Evolutionary conservation across 2,797 vertebrate species (phyloP).

Genomic region (Esox masquinongy): DNA sequence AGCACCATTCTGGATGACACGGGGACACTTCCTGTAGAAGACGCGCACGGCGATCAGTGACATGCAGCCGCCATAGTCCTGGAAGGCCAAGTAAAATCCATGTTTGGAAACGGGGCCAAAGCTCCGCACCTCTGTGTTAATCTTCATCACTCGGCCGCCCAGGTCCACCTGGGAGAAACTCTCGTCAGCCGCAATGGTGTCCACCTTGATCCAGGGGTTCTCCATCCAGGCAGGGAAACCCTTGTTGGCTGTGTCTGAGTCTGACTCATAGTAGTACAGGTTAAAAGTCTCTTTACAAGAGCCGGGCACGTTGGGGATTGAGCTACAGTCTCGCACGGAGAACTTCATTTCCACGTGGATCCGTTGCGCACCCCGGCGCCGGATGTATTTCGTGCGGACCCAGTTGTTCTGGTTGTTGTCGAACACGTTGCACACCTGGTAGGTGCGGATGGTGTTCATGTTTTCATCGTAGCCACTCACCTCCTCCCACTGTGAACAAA

Average conservation of each 20-base stretch:
- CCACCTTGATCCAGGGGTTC: constrained; percentile 98
- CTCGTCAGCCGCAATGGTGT: constrained; percentile 96
- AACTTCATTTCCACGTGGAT: constrained; percentile 99
- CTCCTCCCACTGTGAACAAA: constrained; percentile 93
- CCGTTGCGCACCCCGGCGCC: constrained; percentile 89
- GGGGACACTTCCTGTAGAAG: constrained; percentile 96
- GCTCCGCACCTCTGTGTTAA: constrained; percentile 96
- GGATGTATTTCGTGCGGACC: constrained; percentile 96
- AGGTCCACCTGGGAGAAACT: constrained; percentile 98
- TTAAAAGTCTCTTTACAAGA: constrained; percentile 99
- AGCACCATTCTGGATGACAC: constrained; percentile 90
- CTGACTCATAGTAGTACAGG: constrained; percentile 94
- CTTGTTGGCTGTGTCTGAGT: constrained; percentile 88
- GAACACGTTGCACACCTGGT: constrained; percentile 99
- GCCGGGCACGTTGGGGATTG: constrained; percentile 94
- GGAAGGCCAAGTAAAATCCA: constrained; percentile 95
- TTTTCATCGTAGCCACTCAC: constrained; percentile 98
- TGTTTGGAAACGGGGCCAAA: constrained; percentile 91
- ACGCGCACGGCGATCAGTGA: constrained; percentile 94
- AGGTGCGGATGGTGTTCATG: constrained; percentile 99
- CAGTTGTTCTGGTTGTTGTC: constrained; percentile 98
- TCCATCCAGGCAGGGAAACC: constrained; percentile 96
- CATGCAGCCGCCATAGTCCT: constrained; percentile 98
- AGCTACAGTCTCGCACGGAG: constrained; percentile 96
- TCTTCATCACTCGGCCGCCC: constrained; percentile 96